Conservation (phyloP, 2,797 vertebrate species). For the Anomalospiza imberbis region DNA sequence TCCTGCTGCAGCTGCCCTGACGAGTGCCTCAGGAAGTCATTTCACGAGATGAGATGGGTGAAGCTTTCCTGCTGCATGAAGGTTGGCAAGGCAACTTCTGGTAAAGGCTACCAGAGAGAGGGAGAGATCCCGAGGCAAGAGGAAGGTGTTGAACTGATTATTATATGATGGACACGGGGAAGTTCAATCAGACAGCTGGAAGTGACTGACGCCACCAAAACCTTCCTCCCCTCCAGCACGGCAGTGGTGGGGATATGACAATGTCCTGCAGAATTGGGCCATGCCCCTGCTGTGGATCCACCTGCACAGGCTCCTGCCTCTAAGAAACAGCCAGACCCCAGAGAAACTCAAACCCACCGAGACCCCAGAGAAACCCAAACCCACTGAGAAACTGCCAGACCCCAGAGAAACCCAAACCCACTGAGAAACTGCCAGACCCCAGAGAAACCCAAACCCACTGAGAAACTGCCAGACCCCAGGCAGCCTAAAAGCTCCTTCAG, state of each 20-base stretch:
- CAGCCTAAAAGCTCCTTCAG: background rate
- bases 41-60: background rate
- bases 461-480: background rate
- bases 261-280: background rate
- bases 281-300: background rate
- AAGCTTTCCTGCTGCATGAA: background rate
- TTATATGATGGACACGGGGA: background rate
- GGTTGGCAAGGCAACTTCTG: background rate
- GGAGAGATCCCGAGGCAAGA: background rate
- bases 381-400: background rate
- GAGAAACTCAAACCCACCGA: background rate
- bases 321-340: background rate
- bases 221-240: background rate
- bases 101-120: background rate
- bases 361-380: background rate
- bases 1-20: background rate
- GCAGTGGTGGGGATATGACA: background rate
- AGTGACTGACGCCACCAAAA: background rate
- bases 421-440: background rate
- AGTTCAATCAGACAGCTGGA: background rate
- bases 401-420: background rate
- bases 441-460: background rate
- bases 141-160: background rate
- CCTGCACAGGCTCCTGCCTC: background rate
- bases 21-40: fast-evolving